These are phyloP conservation scores for Heliornis fulica DNA, from an alignment of 2,113 vertebrate genomes.

Conservation along the genomic window DNA sequence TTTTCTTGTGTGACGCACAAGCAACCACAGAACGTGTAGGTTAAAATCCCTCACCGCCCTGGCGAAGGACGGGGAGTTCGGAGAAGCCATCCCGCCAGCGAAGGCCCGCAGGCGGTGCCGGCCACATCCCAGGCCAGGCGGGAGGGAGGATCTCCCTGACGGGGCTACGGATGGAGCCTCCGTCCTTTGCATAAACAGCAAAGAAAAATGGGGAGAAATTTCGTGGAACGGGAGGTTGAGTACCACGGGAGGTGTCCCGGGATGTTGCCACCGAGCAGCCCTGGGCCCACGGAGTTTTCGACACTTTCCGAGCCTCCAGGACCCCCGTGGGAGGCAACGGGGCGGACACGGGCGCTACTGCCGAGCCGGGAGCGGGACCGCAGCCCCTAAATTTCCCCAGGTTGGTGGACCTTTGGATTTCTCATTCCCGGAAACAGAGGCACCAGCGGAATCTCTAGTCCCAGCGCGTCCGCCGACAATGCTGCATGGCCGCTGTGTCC, in stretches of 20 bases:
- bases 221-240: not conserved
- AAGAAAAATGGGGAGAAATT: not conserved
- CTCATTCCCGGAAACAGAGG: not conserved
- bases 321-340: not conserved
- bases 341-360: not conserved
- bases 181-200: not conserved
- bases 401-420: not conserved
- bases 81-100: too few relatives aligned
- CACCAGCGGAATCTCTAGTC: not conserved
- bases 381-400: not conserved
- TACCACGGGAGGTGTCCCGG: not conserved
- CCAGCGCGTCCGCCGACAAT: not conserved
- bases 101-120: too few relatives aligned
- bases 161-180: too few relatives aligned
- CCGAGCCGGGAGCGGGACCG: accelerated
- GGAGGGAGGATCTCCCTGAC: too few relatives aligned
- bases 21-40: not conserved
- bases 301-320: not conserved
- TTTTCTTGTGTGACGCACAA: not conserved
- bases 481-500: accelerated
- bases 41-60: not conserved
- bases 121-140: too few relatives aligned
- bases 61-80: not conserved
- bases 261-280: not conserved
- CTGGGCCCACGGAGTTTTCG: too few relatives aligned